Evolutionary conservation across 2,113 vertebrate species (phyloP).

Genomic region (Coptodon rendalli): DNA sequence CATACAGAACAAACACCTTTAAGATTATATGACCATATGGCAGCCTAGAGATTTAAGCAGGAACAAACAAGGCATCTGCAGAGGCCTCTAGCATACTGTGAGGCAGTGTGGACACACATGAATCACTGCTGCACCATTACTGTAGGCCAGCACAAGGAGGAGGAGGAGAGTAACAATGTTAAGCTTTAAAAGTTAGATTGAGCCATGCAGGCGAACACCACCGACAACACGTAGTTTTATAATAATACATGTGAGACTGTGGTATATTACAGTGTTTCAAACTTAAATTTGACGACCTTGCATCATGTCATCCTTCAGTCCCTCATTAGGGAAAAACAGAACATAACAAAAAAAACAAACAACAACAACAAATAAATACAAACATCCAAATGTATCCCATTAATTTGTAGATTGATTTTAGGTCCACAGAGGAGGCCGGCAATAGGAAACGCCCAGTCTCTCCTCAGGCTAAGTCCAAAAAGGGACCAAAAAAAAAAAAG

Average conservation of each 20-base stretch:
- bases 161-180: neutral
- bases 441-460: neutral
- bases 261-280: conserved; percentile 37
- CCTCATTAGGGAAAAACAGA: neutral
- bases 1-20: conserved; percentile 14
- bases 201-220: conserved; percentile 41
- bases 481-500: neutral
- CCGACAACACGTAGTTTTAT: conserved; percentile 2
- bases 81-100: neutral
- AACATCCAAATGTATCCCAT: neutral
- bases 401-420: neutral
- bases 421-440: neutral
- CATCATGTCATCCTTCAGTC: neutral
- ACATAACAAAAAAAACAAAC: neutral
- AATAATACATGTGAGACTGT: neutral
- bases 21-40: conserved; percentile 16
- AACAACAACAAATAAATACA: neutral
- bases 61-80: conserved; percentile 11
- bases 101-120: neutral
- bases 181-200: neutral
- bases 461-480: neutral
- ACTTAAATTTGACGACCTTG: neutral
- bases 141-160: neutral
- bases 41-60: conserved; percentile 22
- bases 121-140: neutral